These are phyloP conservation scores for Adrianichthys oophorus DNA, from an alignment of 2,797 vertebrate genomes.

Conservation along the genomic window DNA sequence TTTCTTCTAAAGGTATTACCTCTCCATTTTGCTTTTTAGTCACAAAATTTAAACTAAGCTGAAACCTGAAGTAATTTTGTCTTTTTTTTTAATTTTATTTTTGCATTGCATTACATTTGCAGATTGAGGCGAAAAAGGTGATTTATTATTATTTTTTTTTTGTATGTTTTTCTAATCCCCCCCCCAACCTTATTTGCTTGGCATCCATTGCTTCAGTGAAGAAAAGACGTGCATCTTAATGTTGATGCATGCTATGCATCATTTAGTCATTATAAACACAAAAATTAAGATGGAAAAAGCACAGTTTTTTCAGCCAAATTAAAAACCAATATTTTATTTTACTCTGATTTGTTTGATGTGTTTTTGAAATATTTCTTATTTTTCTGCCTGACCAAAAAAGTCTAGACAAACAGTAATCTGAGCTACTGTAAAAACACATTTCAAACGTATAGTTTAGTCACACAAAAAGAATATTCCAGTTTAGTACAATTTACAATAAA, in stretches of 20 bases:
- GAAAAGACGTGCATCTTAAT: conserved; percentile 17
- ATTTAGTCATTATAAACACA: not conserved
- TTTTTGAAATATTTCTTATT: too few species aligned
- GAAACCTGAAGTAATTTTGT: conserved; percentile 15
- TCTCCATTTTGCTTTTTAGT: not conserved
- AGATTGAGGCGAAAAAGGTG: conserved; percentile 79
- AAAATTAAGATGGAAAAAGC: too few species aligned
- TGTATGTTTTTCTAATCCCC: conserved; percentile 43
- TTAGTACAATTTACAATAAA: too few species aligned
- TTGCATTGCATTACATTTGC: conserved; percentile 67
- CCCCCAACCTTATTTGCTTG: conserved; percentile 5
- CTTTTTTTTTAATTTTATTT: conserved; percentile 58
- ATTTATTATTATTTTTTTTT: conserved; percentile 60
- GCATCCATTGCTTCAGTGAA: conserved; percentile 11
- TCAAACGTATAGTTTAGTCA: too few species aligned
- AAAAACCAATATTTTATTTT: too few species aligned
- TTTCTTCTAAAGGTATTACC: not conserved
- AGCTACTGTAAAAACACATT: too few species aligned
- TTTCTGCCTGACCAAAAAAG: too few species aligned
- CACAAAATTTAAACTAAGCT: conserved; percentile 13
- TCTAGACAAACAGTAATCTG: too few species aligned
- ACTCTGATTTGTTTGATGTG: too few species aligned
- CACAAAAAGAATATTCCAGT: too few species aligned
- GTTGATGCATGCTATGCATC: conserved; percentile 46
- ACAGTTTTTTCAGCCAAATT: too few species aligned